Evolutionary conservation across 1,140 invertebrate species (phyloP), one percentile per base, ranked within the genome.

Genomic region (Papilio aristodemus): DNA sequence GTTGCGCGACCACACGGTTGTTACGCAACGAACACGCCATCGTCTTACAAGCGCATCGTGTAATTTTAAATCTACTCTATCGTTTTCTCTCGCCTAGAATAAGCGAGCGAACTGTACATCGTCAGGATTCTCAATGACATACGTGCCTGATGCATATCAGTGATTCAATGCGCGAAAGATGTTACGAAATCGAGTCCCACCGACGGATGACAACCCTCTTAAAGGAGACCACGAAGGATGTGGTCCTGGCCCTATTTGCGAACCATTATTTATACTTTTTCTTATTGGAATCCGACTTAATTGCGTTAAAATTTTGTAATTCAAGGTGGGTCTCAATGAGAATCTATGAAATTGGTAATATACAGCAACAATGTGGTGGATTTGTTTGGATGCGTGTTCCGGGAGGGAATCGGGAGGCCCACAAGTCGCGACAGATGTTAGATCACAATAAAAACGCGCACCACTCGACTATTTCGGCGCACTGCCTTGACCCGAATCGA

Each of bases 401-500:
- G 86, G 81, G 85, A 68, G 54, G 70, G 73, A 14, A n/a, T 75
- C 69, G 72, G 70, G 69, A 76, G 71, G 67, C 62, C 32, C 69
- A 66, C 66, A 50, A 50, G 37, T 64, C 72, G 71, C 80, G 84
- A 88, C 89, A 91, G 89, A 91, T 89, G 89, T 89, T 89, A 85
- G 81, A 89, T 85, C 81, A 89, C 85, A 89, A 91, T 89, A 91
- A 91, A 91, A 90, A 89, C 81, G 79, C 85, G 85, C 86, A 83
- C 85, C 83, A 87, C 78, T 81, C 81, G 80, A 91, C 84, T 91
- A 91, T 91, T 91, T 91, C 89, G 89, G 89, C 87, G 80, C 81
- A 77, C 87, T 91, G 89, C 89, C 89, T 91, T 91, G 89, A 91
- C 89, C 89, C 75, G 85, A 87, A 89, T 91, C 80, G 81, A 84